Conservation (phyloP, 2,888 invertebrate genomes). For the Troglohyphantes excavatus region DNA sequence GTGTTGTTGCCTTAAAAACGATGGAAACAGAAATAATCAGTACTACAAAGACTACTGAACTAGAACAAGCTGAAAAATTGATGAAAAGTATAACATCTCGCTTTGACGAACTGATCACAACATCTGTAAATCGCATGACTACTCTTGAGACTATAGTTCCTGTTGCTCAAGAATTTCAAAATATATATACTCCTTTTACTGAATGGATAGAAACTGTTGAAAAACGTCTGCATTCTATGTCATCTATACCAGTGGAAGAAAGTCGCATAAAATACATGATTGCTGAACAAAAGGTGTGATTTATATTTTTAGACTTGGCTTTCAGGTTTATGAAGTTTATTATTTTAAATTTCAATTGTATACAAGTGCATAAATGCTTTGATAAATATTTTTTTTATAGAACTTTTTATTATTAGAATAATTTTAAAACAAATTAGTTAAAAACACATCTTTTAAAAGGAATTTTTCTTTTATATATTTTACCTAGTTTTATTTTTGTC, state of each 20-base stretch:
- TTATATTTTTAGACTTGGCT: not conserved
- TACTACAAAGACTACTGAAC: conserved; percentile 91
- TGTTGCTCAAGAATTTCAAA: conserved; percentile 93
- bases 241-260: conserved; percentile 95
- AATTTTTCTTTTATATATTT: no score
- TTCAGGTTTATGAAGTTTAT: no score
- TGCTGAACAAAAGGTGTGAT: conserved; percentile 89
- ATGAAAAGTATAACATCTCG: conserved; percentile 92
- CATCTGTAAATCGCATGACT: conserved; percentile 92
- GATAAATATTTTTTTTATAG: no score
- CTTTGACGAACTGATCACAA: conserved; percentile 92
- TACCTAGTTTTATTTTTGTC: no score
- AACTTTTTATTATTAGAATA: no score
- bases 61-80: conserved; percentile 93
- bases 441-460: no score
- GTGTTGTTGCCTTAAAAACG: conserved; percentile 94
- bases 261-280: conserved; percentile 95
- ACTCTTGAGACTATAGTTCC: conserved; percentile 95
- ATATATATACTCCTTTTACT: conserved; percentile 87
- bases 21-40: conserved; percentile 96
- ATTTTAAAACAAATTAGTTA: no score
- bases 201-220: conserved; percentile 95
- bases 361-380: no score
- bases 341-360: no score
- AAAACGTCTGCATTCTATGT: conserved; percentile 92